phyloP scores from a whole-genome alignment of 2,113 vertebrate species.

The Urocitellus parryii region DNA sequence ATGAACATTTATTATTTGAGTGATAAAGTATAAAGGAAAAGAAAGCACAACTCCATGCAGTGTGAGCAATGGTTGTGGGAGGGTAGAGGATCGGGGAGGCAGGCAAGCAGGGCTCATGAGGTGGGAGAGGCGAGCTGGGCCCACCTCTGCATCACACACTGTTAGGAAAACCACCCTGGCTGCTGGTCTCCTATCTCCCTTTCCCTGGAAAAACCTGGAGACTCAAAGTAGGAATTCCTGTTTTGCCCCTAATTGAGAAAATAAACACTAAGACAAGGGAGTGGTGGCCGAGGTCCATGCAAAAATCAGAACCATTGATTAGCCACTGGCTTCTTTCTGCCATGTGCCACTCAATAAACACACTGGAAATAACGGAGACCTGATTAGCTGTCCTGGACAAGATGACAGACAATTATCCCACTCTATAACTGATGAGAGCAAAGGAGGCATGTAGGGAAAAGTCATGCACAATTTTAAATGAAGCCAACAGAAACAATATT shows the following conservation, averaged over 20 bases:
- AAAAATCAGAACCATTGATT: not conserved
- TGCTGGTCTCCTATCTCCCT: not conserved
- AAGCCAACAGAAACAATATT: slow-evolving; percentile 41
- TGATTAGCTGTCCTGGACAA: not conserved
- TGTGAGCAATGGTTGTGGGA: not conserved
- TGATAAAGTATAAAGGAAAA: not conserved
- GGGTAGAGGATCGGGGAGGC: not conserved
- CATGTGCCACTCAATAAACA: not conserved
- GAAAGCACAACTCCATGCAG: not conserved
- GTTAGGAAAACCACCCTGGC: not conserved
- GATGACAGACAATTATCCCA: not conserved
- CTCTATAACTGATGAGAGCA: not conserved
- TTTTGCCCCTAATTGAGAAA: slow-evolving; percentile 17
- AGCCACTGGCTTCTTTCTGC: not conserved
- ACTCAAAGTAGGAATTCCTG: not conserved
- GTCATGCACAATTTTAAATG: not conserved
- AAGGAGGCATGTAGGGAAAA: slow-evolving; percentile 29
- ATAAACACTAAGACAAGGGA: not conserved
- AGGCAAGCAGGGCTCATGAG: not conserved
- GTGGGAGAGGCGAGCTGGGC: not conserved
- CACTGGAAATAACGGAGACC: not conserved
- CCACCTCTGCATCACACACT: not conserved
- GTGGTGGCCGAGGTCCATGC: not conserved
- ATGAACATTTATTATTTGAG: not conserved
- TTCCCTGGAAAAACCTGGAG: not conserved